Base-by-base conservation (phyloP, 2,888 invertebrate genomes). In the Eilema caniola region DNA sequence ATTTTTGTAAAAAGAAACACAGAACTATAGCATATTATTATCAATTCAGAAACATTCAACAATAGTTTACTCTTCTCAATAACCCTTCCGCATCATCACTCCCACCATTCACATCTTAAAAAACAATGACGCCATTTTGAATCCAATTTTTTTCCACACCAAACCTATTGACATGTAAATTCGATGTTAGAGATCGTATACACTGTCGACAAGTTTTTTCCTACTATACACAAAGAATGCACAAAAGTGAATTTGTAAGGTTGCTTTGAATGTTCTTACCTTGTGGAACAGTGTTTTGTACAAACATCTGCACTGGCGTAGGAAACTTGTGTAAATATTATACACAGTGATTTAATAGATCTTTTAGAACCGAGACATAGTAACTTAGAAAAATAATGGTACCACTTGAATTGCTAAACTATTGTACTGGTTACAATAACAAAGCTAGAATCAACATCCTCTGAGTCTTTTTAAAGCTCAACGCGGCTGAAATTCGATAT, bases 81-180 rank as follows among this genome's bases (percentile, higher is more conserved):
- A 62, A 24, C 62, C 62, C 62, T 62, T 41, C 41, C 37, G 37
- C 24, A 7, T 62, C 37, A 10, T 62, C 24, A 10, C 24, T 2
- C n/a, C 8, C n/a, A 53, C 53, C n/a, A 53, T 53, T 53, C 69
- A 65, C 67, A 66, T 64, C 64, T 59, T 69, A 59, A 64, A 78
- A 79, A 74, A 79, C 76, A 81, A 80, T 74, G 78, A 77, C 65
- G 66, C 66, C 47, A 70, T 78, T 82, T 75, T 72, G 56, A 67
- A 72, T 75, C 72, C 70, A 73, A 75, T 72, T 77, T 78, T 71
- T 78, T 71, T 10, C 73, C 71, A 59, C 68, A 71, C 47, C 66
- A 73, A 63, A 37, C 68, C 76, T 72, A 80, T 81, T 80, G 83
- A 77, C 68, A 82, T 83, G 82, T 80, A 82, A 81, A 83, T 81